Conservation (phyloP, 1,140 invertebrate genomes). For the Polypedilum vanderplanki region DNA sequence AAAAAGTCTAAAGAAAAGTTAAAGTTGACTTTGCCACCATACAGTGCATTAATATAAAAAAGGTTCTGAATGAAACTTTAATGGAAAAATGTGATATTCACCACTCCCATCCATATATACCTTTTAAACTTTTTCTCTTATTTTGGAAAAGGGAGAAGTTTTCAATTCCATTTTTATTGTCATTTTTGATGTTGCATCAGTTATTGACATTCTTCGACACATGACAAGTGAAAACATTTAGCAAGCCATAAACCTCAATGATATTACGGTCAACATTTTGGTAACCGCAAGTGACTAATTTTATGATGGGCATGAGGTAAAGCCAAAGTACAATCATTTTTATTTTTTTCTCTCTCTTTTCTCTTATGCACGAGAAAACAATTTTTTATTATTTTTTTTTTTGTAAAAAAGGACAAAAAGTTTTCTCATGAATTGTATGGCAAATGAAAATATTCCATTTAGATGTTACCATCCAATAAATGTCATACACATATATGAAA, state of each 20-base stretch:
- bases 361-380: background rate
- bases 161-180: background rate
- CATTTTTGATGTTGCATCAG: background rate
- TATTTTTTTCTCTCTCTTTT: background rate
- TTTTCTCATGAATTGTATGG: background rate
- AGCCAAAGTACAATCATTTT: conserved; percentile 24
- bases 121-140: background rate
- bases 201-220: background rate
- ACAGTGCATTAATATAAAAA: background rate
- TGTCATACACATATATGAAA: background rate
- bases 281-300: conserved; percentile 25
- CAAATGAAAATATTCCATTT: conserved; percentile 19
- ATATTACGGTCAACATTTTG: background rate
- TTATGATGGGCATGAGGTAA: conserved; percentile 17
- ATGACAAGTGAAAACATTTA: background rate
- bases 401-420: background rate
- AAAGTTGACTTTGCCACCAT: background rate
- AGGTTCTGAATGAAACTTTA: background rate
- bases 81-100: background rate
- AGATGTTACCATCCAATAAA: conserved; percentile 16
- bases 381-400: too few relatives aligned
- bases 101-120: background rate
- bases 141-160: background rate
- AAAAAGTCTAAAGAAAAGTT: too few relatives aligned
- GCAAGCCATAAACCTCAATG: background rate